Percentiles rank a stretch among this genome's conserved stretches.
These are phyloP conservation scores for Leptocoma aspasia DNA, from an alignment of 2,113 vertebrate species.

Conservation along the genomic window DNA sequence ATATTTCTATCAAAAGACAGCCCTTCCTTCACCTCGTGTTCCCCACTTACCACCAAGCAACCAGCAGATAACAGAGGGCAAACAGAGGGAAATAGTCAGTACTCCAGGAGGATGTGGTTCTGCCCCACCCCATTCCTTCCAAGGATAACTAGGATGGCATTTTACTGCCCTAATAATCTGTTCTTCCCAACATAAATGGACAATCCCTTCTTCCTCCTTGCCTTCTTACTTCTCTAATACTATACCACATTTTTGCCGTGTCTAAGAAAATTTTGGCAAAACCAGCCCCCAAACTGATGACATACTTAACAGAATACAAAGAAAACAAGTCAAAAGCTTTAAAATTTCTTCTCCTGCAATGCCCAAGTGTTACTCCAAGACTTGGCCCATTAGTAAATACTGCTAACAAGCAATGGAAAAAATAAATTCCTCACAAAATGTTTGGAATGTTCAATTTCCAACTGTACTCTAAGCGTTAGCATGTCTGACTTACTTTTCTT, in stretches of 20 bases:
- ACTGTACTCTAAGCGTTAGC: neutral
- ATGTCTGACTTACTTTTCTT: neutral
- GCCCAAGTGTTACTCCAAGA: neutral
- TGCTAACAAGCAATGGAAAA: neutral
- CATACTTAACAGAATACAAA: neutral
- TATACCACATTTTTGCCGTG: neutral
- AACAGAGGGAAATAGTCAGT: neutral
- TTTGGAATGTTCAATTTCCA: neutral
- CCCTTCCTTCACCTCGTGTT: neutral
- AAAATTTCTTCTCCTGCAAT: neutral
- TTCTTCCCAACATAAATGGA: neutral
- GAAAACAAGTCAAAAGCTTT: neutral
- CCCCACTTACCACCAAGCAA: neutral
- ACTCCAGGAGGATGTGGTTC: neutral
- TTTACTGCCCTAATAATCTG: neutral
- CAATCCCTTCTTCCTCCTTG: neutral
- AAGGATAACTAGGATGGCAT: neutral
- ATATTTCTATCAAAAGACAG: neutral
- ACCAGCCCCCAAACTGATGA: neutral
- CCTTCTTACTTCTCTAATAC: neutral
- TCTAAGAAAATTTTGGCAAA: neutral
- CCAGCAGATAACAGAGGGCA: neutral
- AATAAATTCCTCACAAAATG: neutral
- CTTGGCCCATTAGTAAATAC: neutral
- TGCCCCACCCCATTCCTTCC: neutral